Evolutionary conservation across 2,113 vertebrate genomes (phyloP).

Genomic region (Platysteira castanea): DNA sequence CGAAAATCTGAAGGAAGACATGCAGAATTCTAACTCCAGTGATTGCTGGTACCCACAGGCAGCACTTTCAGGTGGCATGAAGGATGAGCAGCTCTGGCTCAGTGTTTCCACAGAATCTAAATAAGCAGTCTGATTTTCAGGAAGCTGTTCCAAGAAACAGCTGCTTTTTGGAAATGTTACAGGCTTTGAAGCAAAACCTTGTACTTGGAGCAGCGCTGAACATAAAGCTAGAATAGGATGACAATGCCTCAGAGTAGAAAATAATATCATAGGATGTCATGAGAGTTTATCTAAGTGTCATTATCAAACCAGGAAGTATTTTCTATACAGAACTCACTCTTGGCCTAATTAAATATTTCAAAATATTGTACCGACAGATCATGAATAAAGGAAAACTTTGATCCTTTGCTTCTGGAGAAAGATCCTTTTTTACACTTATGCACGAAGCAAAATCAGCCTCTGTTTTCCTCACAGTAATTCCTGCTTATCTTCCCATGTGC

Average conservation of each 20-base stretch:
- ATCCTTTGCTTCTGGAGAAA: neutral
- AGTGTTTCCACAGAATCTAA: neutral
- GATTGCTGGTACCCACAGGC: neutral
- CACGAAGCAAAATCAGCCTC: neutral
- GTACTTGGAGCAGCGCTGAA: neutral
- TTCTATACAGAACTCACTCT: neutral
- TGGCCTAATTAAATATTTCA: neutral
- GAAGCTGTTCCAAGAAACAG: neutral
- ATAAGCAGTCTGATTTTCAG: neutral
- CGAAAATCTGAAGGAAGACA: neutral
- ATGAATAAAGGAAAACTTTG: neutral
- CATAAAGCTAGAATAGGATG: neutral
- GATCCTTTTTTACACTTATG: neutral
- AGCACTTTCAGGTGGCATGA: neutral
- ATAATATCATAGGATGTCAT: neutral
- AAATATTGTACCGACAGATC: neutral
- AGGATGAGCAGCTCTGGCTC: neutral
- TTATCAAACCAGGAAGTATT: neutral
- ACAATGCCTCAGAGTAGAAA: neutral
- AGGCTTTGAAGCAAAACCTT: neutral
- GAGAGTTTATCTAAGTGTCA: neutral
- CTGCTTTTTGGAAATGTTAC: neutral
- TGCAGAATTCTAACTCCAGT: neutral
- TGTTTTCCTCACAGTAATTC: neutral
- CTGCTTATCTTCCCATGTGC: neutral